These are phyloP conservation scores for Aphaenogaster rudis DNA, from an alignment of 1,140 invertebrate genomes.

Conservation along the genomic window DNA sequence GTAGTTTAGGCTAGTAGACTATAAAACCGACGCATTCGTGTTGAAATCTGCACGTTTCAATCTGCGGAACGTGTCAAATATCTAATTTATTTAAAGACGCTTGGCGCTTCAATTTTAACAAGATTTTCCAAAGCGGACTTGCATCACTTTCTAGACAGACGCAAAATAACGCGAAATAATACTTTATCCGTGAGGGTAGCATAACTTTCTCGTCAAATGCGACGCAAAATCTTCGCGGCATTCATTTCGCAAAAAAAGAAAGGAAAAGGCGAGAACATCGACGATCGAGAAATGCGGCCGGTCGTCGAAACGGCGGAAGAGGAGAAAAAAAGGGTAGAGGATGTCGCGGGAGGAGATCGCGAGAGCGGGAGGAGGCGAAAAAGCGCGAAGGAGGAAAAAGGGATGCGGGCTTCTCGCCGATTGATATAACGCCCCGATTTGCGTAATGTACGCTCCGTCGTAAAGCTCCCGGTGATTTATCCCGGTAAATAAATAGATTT, in stretches of 20 bases:
- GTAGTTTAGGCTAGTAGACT: background rate
- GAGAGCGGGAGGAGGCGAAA: background rate
- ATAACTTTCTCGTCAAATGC: background rate
- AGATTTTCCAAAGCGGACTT: background rate
- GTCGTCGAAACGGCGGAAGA: background rate
- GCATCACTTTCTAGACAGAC: background rate
- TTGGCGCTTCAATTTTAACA: background rate
- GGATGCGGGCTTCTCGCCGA: slow-evolving; percentile 48
- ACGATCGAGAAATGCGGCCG: slow-evolving; percentile 25
- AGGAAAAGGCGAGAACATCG: background rate
- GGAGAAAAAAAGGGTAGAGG: background rate
- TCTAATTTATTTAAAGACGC: slow-evolving; percentile 10
- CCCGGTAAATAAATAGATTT: slow-evolving; percentile 75
- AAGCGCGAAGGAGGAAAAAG: slow-evolving; percentile 33
- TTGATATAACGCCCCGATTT: slow-evolving; percentile 76
- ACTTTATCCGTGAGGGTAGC: background rate
- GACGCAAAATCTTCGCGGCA: background rate
- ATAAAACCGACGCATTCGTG: background rate
- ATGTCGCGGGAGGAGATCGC: background rate
- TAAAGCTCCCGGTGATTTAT: slow-evolving; percentile 74
- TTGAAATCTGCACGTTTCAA: background rate
- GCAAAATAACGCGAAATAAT: background rate
- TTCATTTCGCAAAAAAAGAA: background rate
- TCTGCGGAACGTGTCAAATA: background rate
- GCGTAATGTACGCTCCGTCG: slow-evolving; percentile 72